These are phyloP conservation scores for Dynastes tityus DNA, from an alignment of 2,888 invertebrate genomes.

Conservation along the genomic window DNA sequence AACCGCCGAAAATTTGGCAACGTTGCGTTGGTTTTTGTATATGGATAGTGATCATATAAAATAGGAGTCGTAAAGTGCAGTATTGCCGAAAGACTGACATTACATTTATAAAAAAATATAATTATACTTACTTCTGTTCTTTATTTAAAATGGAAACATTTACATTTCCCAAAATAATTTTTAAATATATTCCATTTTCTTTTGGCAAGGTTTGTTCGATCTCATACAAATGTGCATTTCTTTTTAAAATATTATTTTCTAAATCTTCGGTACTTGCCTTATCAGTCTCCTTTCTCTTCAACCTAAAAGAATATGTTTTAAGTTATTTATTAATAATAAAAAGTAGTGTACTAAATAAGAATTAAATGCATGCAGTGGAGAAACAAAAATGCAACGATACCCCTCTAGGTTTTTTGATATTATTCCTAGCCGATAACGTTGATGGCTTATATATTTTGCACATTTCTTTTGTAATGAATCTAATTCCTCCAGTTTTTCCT, in stretches of 20 bases:
- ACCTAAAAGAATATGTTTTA: slow-evolving; percentile 56
- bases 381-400: slow-evolving; percentile 73
- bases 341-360: neutral
- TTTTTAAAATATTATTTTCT: slow-evolving; percentile 85
- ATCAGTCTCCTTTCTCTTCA: slow-evolving; percentile 68
- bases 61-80: too few species aligned
- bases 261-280: slow-evolving; percentile 76
- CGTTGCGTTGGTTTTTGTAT: too few species aligned
- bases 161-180: slow-evolving; percentile 97
- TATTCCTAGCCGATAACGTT: slow-evolving; percentile 90
- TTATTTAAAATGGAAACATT: slow-evolving; percentile 98
- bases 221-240: slow-evolving; percentile 90
- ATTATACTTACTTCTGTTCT: slow-evolving; percentile 88
- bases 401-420: slow-evolving; percentile 85
- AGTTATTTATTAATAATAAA: neutral
- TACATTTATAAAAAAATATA: neutral
- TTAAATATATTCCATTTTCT: slow-evolving; percentile 91
- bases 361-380: neutral
- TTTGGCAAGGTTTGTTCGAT: slow-evolving; percentile 96
- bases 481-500: slow-evolving; percentile 88
- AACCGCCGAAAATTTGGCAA: too few species aligned
- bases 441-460: slow-evolving; percentile 90
- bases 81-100: too few species aligned
- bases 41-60: too few species aligned
- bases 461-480: slow-evolving; percentile 89